phyloP scores from a whole-genome alignment of 1,140 invertebrate genomes.

The Drosophila suzukii region DNA sequence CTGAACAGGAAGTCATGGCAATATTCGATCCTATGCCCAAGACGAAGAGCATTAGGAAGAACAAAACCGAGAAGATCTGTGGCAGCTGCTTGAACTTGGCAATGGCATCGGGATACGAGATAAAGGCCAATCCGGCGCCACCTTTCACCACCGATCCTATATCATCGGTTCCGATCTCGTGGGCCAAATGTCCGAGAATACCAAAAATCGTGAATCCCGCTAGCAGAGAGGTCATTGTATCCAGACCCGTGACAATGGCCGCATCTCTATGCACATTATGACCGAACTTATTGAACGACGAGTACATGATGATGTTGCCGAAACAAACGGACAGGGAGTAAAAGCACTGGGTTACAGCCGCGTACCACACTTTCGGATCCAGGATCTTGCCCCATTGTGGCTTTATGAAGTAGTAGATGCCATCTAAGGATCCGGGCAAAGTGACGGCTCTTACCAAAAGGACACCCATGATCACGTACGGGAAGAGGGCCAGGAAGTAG shows the following conservation, averaged over 20 bases:
- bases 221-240: constrained; percentile 92
- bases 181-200: constrained; percentile 91
- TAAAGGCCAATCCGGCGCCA: constrained; percentile 91
- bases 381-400: constrained; percentile 90
- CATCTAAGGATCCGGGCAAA: constrained; percentile 89
- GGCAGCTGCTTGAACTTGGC: constrained; percentile 91
- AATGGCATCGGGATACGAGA: constrained; percentile 96
- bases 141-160: constrained; percentile 87
- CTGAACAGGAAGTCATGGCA: constrained; percentile 88
- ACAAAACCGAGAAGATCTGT: constrained; percentile 94
- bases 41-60: constrained; percentile 95
- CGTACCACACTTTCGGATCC: constrained; percentile 91
- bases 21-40: constrained; percentile 91
- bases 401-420: constrained; percentile 91
- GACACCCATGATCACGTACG: constrained; percentile 92
- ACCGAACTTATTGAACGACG: constrained; percentile 92
- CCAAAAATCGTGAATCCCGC: constrained; percentile 95
- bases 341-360: constrained; percentile 93
- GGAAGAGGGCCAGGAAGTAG: constrained; percentile 94
- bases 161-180: constrained; percentile 87
- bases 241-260: constrained; percentile 90
- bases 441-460: constrained; percentile 90
- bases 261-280: constrained; percentile 93
- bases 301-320: constrained; percentile 92
- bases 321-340: constrained; percentile 94